Evolutionary conservation across 2,113 vertebrate genomes (phyloP).

Genomic region (Phalacrocorax carbo): DNA sequence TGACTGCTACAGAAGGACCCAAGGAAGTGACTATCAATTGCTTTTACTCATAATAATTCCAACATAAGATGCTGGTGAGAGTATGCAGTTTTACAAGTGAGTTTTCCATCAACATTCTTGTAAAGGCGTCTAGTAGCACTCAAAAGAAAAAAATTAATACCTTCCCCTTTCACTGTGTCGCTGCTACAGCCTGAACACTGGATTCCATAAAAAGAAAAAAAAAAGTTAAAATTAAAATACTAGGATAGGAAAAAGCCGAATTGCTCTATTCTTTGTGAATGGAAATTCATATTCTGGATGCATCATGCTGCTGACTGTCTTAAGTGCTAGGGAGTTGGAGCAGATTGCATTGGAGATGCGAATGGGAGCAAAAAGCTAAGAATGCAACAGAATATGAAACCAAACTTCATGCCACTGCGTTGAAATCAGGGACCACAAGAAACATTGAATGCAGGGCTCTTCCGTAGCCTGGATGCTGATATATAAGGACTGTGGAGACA

Average conservation of each 20-base stretch:
- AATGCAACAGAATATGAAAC: not conserved
- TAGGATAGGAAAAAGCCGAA: not conserved
- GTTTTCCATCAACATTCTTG: not conserved
- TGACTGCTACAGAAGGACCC: not conserved
- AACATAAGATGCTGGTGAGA: not conserved
- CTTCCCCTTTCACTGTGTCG: not conserved
- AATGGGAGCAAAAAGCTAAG: not conserved
- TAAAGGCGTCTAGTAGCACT: not conserved
- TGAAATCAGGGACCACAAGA: not conserved
- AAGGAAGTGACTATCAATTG: not conserved
- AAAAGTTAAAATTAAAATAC: not conserved
- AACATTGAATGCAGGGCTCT: not conserved
- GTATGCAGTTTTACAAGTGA: not conserved
- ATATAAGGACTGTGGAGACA: not conserved
- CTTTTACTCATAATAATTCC: not conserved
- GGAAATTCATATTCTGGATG: not conserved
- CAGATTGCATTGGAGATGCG: not conserved
- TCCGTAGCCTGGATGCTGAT: not conserved
- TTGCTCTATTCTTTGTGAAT: not conserved
- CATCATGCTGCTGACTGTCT: not conserved
- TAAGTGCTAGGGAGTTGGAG: not conserved
- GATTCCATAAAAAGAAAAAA: not conserved
- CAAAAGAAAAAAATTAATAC: not conserved
- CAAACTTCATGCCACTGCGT: not conserved
- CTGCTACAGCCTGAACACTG: not conserved